A percentile compares a stretch with the other conserved stretches of the same genome.
phyloP scores from a whole-genome alignment of 2,113 vertebrate genomes.

The Chionomys nivalis region DNA sequence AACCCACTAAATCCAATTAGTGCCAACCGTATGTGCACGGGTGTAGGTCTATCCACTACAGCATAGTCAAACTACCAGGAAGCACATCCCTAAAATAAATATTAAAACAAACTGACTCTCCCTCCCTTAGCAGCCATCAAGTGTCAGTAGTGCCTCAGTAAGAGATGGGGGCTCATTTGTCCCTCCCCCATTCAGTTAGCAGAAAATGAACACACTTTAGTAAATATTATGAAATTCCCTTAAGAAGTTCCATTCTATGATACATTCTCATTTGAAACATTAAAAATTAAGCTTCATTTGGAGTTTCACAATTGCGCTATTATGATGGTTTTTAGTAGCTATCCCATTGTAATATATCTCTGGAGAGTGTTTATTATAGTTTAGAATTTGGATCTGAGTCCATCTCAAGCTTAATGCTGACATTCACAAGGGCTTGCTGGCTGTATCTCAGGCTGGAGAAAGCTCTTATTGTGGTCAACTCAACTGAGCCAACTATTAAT shows the following conservation, averaged over 20 bases:
- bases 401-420: slow-evolving; percentile 63
- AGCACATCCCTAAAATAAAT: neutral
- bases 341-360: slow-evolving; percentile 54
- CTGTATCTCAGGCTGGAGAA: slow-evolving; percentile 79
- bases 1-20: neutral
- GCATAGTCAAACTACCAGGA: neutral
- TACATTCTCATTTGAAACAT: neutral
- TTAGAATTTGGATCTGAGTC: slow-evolving; percentile 67
- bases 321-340: slow-evolving; percentile 60
- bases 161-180: neutral
- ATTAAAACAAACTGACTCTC: neutral
- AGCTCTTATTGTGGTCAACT: slow-evolving; percentile 80
- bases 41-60: too few species aligned
- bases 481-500: slow-evolving; percentile 82
- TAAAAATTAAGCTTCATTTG: slow-evolving; percentile 49
- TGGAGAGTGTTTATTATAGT: slow-evolving; percentile 64
- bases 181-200: neutral
- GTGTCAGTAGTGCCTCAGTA: too few species aligned
- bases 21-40: neutral
- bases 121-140: neutral
- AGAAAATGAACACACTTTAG: slow-evolving; percentile 15
- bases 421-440: slow-evolving; percentile 75
- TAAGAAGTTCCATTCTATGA: slow-evolving; percentile 3
- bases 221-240: neutral
- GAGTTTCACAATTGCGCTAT: slow-evolving; percentile 35